Evolutionary conservation across 2,888 invertebrate species (phyloP), one percentile per base, ranked within the genome.

Genomic region (Subacronicta megacephala): DNA sequence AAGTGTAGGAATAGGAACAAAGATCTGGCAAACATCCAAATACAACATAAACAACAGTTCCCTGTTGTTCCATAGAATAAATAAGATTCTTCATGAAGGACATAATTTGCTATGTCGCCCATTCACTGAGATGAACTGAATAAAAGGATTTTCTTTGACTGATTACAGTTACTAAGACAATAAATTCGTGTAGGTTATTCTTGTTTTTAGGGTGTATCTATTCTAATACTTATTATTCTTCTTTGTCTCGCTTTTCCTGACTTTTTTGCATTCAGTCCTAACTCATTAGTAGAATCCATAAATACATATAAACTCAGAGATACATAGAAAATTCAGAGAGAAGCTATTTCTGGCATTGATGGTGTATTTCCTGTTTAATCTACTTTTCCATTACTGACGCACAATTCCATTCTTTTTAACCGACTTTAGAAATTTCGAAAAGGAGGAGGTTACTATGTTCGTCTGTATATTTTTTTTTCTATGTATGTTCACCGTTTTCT

Each of bases 11-110:
- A 63, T 50, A 62, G 46, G 43, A 29, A 23, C 41, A 62, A 59
- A 62, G 53, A 63, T 37, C 55, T 75, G 75, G 75, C 75, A 52
- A n/a, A 41, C 50, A 57, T 62, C 77, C 75, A 75, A 68, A 65
- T 38, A 62, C 56, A 57, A 55, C 58, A 63, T 62, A 64, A 55
- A 62, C 52, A 75, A 59, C 49, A 43, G 40, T 61, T 51, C 59
- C 59, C 29, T 55, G 42, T 62, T 55, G 38, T 46, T 47, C 31
- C 23, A 49, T 55, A 60, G 38, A 58, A 47, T 51, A 57, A 15
- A 58, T 58, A 45, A 50, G 55, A 65, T 62, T 60, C 44, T 55
- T 58, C 55, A 50, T 29, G 9, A 26, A 23, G 42, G 45, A 33
- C 31, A 50, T 41, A 53, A 50, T 50, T 49, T 60, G 23, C 37